Evolutionary conservation across 2,888 invertebrate genomes (phyloP), one percentile per base, ranked within the genome.

Genomic region (Clunio marinus): DNA sequence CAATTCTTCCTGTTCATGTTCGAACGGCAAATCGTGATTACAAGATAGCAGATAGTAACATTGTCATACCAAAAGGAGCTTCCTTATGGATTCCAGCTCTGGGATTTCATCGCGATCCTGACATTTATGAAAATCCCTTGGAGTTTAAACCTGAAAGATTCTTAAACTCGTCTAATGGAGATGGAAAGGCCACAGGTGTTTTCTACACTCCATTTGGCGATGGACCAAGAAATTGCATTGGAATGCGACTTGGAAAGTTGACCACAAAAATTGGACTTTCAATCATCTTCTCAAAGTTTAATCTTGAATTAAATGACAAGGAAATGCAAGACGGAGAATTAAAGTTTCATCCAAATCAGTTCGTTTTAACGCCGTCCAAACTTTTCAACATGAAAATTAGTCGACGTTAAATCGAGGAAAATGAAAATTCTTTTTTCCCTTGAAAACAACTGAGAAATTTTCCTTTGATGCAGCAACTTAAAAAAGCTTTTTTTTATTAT

Each of bases 71-170:
- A 10, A 76, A 77, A 70, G 80, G 78, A 13, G 77, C 76, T 27
- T 72, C 75, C 0, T 71, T 80, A 32, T 73, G 77, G 66, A 76
- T 81, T 58, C 77, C 80, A 0, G 70, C 78, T 7, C 69, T 77
- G 70, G 78, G 78, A 62, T 75, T 81, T n/a, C 81, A 81, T 46
- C 72, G 78, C 1, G 80, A 81, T 73, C 75, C 76, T 17, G 73
- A 75, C 22, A 73, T 78, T 70, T 81, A 78, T 69, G 75, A 75
- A 1, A 75, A 80, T 58, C 81, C 82, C 7, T 68, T 76, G 37
- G 75, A 75, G 68, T 81, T 80, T 70, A 76, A 78, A 41, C 81
- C 81, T 0, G 75, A 80, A 41, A 73, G 81, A n/a, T 81, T 79
- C 72, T 70, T 73, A 2, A 74, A 76, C 0, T 73, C 73, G 1